Conservation (phyloP, 2,888 invertebrate genomes). For the Eulithis testata region DNA sequence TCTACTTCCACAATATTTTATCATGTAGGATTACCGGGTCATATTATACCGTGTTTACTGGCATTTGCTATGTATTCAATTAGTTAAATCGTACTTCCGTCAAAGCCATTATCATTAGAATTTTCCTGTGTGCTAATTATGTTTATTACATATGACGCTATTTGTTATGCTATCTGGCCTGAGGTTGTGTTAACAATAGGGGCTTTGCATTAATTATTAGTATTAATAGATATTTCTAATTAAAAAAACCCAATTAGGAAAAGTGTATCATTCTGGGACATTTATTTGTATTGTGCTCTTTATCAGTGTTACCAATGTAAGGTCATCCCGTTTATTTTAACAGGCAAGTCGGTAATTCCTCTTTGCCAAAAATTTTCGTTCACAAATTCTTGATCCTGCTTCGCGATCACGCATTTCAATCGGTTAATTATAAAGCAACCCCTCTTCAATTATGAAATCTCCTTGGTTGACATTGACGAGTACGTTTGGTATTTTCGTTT, state of each 20-base stretch:
- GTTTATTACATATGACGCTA: constrained; percentile 26
- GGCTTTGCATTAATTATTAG: constrained; percentile 14
- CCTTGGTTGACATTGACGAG: constrained; percentile 7
- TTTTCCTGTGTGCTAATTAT: constrained; percentile 46
- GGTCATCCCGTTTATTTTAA: background rate
- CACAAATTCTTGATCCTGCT: background rate
- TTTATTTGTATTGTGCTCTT: background rate
- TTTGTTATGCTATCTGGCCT: constrained; percentile 25
- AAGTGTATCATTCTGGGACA: background rate
- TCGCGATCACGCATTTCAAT: constrained; percentile 8
- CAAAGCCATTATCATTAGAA: constrained; percentile 23
- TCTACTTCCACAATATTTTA: background rate
- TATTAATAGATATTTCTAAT: background rate
- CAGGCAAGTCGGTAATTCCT: no score
- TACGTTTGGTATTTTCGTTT: background rate
- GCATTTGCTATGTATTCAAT: constrained; percentile 10
- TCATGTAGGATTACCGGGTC: no score
- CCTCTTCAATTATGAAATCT: constrained; percentile 16
- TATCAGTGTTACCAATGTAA: background rate
- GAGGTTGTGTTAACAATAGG: constrained; percentile 31
- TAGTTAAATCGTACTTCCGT: constrained; percentile 21
- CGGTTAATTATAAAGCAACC: background rate
- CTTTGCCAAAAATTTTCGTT: background rate
- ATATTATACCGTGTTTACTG: no score
- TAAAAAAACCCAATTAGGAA: background rate